Evolutionary conservation across 2,113 vertebrate species (phyloP), one percentile per base, ranked within the genome.

Genomic region (Larimichthys polyactis): DNA sequence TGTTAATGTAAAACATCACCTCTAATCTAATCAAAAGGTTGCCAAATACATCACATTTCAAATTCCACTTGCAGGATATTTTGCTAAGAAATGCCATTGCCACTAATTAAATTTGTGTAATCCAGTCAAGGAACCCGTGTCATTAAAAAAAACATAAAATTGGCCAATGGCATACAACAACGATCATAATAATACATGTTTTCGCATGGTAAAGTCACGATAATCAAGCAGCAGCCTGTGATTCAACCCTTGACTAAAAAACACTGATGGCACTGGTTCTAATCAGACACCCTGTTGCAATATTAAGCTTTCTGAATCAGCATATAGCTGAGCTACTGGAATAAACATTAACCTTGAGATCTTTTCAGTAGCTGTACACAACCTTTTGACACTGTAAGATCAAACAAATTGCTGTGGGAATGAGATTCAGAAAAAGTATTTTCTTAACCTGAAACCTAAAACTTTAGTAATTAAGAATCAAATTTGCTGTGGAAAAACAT

Each of bases 1-100:
- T 9, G 36, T 40, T 73, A 36, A 77, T 74, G 68, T 79, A 63
- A 74, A 84, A 82, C 75, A 77, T 6, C 49, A 63, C 51, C 43
- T 62, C 63, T 51, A 67, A 71, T 71, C 54, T 70, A 51, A 54
- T 80, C 22, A 40, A 27, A 5, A 22, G 43, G 54, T 40, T 65
- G 32, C 51, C 40, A 59, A 6, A 68, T 27, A 40, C 40, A 58
- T 72, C 22, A 71, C 2, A 5, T 44, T 32, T 74, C n/a, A 71
- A 54, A 63, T 54, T 65, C n/a, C 46, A 62, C 27, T 65, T 63
- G 75, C 32, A 82, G 66, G 24, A 71, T 58, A 66, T 84, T 65
- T 71, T 36, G 44, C 27, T 12, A 29, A 20, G 44, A 4, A 75
- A 65, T 24, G 3, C 15, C 17, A 36, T 16, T 10, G 1, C 20